Conservation (phyloP, 2,113 vertebrate species). For the Lynx canadensis region DNA sequence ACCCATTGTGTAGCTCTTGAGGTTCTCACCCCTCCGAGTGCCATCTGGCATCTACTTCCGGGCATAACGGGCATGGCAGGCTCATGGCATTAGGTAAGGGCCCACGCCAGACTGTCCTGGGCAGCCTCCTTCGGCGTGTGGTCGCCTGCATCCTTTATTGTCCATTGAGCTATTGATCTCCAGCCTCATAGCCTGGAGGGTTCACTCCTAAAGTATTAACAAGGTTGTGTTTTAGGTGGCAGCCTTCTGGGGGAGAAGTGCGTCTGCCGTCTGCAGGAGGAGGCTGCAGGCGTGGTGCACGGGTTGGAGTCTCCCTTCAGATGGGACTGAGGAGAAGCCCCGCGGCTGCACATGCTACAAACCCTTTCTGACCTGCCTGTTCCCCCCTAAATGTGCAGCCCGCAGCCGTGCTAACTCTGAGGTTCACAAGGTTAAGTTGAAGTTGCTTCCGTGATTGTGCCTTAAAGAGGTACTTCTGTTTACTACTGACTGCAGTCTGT, state of each 20-base stretch:
- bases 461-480: conserved; percentile 21
- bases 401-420: neutral
- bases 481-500: conserved; percentile 23
- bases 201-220: neutral
- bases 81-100: neutral
- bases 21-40: neutral
- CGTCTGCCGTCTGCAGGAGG: neutral
- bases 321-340: neutral
- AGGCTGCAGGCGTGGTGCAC: neutral
- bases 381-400: neutral
- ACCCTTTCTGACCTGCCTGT: neutral
- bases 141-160: conserved; percentile 14
- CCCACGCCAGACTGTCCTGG: rapidly evolving
- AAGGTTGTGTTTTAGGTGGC: neutral
- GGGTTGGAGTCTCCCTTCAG: neutral
- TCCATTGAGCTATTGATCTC: conserved; percentile 55
- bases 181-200: neutral
- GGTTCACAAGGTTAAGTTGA: conserved; percentile 31
- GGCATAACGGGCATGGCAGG: neutral
- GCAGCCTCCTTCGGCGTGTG: neutral
- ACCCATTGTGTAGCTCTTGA: conserved; percentile 50
- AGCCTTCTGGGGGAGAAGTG: neutral
- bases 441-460: neutral
- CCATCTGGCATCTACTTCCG: neutral
- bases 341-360: rapidly evolving